Conservation (phyloP, 2,888 invertebrate genomes). For the Phasia obesa region DNA sequence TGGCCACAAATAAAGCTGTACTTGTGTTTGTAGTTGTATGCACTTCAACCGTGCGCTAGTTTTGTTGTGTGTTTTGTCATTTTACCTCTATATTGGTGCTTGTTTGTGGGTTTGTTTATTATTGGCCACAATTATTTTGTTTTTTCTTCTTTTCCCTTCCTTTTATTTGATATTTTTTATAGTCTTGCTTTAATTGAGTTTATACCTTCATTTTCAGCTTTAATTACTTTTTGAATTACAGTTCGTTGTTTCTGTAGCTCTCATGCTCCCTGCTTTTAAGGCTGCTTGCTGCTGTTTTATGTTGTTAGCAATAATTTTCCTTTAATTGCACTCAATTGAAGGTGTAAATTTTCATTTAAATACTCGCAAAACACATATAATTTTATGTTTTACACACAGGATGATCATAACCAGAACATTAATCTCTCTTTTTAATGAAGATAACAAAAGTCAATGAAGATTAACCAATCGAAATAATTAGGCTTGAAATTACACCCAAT, state of each 20-base stretch:
- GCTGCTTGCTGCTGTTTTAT: no score
- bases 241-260: neutral
- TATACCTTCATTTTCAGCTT: constrained; percentile 32
- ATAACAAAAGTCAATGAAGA: no score
- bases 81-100: neutral
- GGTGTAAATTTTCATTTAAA: constrained; percentile 60
- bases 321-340: constrained; percentile 45
- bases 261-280: neutral
- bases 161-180: neutral
- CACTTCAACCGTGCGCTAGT: constrained; percentile 7
- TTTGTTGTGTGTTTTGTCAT: constrained; percentile 1
- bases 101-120: constrained; percentile 29
- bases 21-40: neutral
- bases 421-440: no score
- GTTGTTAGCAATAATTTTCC: neutral
- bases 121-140: constrained; percentile 41
- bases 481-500: no score
- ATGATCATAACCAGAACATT: no score
- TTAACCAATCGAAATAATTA: no score
- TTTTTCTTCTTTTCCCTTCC: neutral
- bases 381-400: no score
- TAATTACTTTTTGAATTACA: constrained; percentile 68
- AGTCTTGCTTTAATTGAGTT: constrained; percentile 49
- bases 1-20: neutral
- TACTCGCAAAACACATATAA: constrained; percentile 57